Conservation (phyloP, 2,797 vertebrate species). For the Onychomys leucogaster region DNA sequence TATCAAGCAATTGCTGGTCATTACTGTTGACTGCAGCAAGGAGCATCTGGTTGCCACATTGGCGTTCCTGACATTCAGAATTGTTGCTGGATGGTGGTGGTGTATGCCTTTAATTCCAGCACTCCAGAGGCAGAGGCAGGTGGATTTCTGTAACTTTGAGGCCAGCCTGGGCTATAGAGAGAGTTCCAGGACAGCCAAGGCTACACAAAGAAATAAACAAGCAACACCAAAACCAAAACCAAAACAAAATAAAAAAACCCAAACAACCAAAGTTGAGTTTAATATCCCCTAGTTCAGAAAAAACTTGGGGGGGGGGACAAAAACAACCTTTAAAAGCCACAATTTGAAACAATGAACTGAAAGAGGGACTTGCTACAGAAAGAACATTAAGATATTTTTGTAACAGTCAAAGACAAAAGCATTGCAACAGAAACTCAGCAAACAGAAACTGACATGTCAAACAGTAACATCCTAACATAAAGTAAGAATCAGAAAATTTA, state of each 20-base stretch:
- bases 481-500: conserved; percentile 57
- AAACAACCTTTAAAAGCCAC: conserved; percentile 61
- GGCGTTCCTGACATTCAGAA: neutral
- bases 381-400: conserved; percentile 53
- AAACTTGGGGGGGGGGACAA: neutral
- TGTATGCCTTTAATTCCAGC: neutral
- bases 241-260: neutral
- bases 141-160: neutral
- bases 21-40: neutral
- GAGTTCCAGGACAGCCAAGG: neutral
- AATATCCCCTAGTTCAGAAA: conserved; percentile 57
- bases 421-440: conserved; percentile 42
- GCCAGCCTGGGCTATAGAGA: neutral
- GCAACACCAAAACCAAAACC: too few relatives aligned
- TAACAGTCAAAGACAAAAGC: conserved; percentile 68
- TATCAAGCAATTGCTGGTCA: neutral
- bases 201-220: neutral
- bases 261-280: neutral
- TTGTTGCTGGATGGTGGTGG: neutral
- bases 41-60: neutral
- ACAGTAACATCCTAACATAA: conserved; percentile 57
- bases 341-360: conserved; percentile 57
- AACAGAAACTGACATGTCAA: conserved; percentile 62
- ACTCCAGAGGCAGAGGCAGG: neutral
- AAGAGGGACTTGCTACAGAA: conserved; percentile 58